Evolutionary conservation across 2,888 invertebrate species (phyloP), one percentile per base, ranked within the genome.

Genomic region (Synergus itoensis): DNA sequence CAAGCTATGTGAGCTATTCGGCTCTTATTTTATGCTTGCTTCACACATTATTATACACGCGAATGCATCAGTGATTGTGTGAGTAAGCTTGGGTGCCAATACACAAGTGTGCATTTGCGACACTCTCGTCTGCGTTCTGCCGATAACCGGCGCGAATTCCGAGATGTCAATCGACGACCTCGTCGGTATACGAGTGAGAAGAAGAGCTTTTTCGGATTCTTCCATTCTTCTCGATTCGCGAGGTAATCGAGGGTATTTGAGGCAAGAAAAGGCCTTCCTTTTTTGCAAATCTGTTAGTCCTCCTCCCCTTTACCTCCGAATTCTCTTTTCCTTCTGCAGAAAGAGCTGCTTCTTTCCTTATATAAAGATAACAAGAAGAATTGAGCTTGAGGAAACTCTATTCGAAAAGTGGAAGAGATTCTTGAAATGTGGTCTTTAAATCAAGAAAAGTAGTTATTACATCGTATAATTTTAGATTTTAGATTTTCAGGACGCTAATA

Each of bases 1-100:
- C 89, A 89, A 90, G 89, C 88, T 88, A 89, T 89, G 89, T 87
- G 84, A 90, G 83, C 84, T 89, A 89, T 90, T 89, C 85, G 87
- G 81, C 88, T 88, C 85, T 88, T 88, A 84, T 85, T 86, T 86
- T 82, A 84, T 84, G 83, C 82, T 80, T 78, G 77, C 79, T 79
- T 83, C 75, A 69, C 81, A 77, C 76, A 78, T 78, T 80, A 73
- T 73, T 53, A 73, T 53, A 73, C 73, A 53, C 48, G 41, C 41
- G 62, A 62, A 62, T 62, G 62, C 28, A 62, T 28, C 77, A 53
- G 67, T 57, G 62, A 77, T 76, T 69, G 76, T 76, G 81, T 76
- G 80, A 36, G 77, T 64, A 60, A 63, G 77, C 69, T 79, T 78
- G 78, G 77, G 80, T 79, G 64, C 77, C 48, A 53, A 57, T 57